A percentile compares a stretch with the other conserved stretches of the same genome.
Conservation (phyloP, 2,113 vertebrate genomes). For the Nothocercus nigrocapillus region DNA sequence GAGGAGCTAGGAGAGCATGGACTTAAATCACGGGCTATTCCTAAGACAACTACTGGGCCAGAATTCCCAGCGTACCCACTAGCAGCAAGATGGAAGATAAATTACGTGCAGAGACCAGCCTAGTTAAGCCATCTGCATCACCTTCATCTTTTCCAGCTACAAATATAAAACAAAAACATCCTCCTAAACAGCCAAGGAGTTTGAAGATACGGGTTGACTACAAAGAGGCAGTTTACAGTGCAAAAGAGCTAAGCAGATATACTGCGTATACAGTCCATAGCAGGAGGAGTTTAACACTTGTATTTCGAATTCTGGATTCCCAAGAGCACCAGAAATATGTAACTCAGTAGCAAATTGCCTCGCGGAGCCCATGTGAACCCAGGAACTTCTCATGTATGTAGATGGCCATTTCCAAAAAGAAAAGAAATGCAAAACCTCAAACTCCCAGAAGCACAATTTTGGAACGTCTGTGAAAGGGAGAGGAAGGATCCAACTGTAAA, state of each 20-base stretch:
- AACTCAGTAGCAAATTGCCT: no score
- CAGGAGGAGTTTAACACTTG: no score
- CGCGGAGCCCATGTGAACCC: not conserved
- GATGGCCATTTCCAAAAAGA: not conserved
- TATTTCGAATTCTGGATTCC: no score
- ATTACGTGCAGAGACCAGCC: not conserved
- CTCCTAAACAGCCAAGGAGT: rapidly evolving
- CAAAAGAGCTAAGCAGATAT: not conserved
- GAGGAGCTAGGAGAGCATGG: not conserved
- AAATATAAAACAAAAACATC: not conserved
- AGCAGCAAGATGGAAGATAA: not conserved
- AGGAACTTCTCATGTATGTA: not conserved
- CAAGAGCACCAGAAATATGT: no score
- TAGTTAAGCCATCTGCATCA: not conserved
- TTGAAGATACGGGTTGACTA: not conserved
- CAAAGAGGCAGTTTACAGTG: no score
- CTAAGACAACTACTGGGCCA: not conserved
- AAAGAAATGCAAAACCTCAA: not conserved
- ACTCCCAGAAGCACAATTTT: rapidly evolving
- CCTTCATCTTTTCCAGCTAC: not conserved
- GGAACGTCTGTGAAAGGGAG: not conserved
- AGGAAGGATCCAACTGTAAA: not conserved
- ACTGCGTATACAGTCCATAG: no score
- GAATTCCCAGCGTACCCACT: not conserved
- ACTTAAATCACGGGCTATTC: not conserved